phyloP scores from a whole-genome alignment of 2,888 invertebrate species.

The Synanthedon tipuliformis region DNA sequence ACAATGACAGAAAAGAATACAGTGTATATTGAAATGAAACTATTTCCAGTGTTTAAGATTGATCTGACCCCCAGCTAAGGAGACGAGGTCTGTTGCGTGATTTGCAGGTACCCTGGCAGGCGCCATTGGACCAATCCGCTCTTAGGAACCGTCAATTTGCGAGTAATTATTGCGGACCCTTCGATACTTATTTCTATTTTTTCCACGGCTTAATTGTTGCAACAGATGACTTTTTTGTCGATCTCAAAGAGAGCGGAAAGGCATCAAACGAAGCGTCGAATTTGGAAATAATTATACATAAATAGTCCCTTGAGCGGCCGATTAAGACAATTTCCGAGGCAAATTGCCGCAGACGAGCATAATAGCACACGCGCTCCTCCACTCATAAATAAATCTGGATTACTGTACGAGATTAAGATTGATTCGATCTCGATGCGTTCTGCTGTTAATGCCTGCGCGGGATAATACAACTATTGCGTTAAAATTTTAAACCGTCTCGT shows the following conservation, averaged over 20 bases:
- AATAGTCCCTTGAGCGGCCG: slow-evolving; percentile 71
- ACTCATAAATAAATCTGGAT: slow-evolving; percentile 71
- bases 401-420: slow-evolving; percentile 70
- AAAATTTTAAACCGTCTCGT: slow-evolving; percentile 59
- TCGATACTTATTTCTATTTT: slow-evolving; percentile 70
- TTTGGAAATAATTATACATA: slow-evolving; percentile 72
- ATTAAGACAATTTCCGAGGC: slow-evolving; percentile 71
- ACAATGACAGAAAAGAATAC: too few relatives aligned
- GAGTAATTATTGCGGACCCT: slow-evolving; percentile 71
- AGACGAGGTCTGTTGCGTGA: slow-evolving; percentile 32
- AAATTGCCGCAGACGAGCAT: slow-evolving; percentile 70
- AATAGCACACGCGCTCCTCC: slow-evolving; percentile 66
- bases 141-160: slow-evolving; percentile 67
- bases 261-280: slow-evolving; percentile 70
- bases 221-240: slow-evolving; percentile 71
- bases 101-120: slow-evolving; percentile 55
- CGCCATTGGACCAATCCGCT: slow-evolving; percentile 52
- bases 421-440: slow-evolving; percentile 67
- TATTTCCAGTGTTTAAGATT: too few relatives aligned
- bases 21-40: too few relatives aligned
- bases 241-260: slow-evolving; percentile 71
- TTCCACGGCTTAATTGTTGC: slow-evolving; percentile 65
- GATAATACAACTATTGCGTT: slow-evolving; percentile 59
- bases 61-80: not conserved
- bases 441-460: slow-evolving; percentile 57